phyloP scores from a whole-genome alignment of 2,113 vertebrate species.

The Siniperca knerii region DNA sequence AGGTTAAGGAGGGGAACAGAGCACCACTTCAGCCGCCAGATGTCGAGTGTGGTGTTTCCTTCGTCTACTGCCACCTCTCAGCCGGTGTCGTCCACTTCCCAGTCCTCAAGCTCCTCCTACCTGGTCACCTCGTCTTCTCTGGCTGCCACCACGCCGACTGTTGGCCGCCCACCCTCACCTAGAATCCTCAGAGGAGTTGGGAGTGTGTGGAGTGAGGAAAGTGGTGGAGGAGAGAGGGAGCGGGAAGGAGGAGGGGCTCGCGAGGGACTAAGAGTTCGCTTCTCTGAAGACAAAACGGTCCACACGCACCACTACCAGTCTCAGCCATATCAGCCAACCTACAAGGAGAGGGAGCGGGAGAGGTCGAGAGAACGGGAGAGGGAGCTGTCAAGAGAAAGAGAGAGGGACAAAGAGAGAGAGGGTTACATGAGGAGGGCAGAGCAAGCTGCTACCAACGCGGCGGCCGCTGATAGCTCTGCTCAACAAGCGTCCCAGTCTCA shows the following conservation, averaged over 20 bases:
- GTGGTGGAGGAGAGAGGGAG: constrained; percentile 77
- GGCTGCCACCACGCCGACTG: constrained; percentile 83
- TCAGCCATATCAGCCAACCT: constrained; percentile 78
- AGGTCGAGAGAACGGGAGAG: constrained; percentile 76
- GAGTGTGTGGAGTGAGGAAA: constrained; percentile 77
- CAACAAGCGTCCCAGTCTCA: constrained; percentile 74
- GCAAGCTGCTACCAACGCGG: constrained; percentile 56
- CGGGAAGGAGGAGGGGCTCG: constrained; percentile 80
- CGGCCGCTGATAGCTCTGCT: constrained; percentile 56
- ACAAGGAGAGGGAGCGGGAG: constrained; percentile 74
- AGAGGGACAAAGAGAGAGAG: constrained; percentile 79
- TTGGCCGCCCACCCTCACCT: constrained; percentile 82
- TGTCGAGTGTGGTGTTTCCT: constrained; percentile 79
- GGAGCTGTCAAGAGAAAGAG: constrained; percentile 72
- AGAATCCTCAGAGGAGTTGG: constrained; percentile 79
- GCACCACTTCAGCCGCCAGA: constrained; percentile 83
- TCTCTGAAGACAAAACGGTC: constrained; percentile 85
- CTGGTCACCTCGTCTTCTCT: constrained; percentile 87
- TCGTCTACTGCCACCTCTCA: constrained; percentile 81
- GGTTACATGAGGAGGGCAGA: constrained; percentile 79
- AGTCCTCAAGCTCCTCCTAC: constrained; percentile 84
- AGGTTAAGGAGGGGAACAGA: constrained; percentile 81
- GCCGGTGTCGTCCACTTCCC: constrained; percentile 69
- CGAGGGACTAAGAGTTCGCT: constrained; percentile 88
- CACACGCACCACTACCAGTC: constrained; percentile 86